Conservation (phyloP, 2,888 invertebrate species). For the Tetramorium bicarinatum region DNA sequence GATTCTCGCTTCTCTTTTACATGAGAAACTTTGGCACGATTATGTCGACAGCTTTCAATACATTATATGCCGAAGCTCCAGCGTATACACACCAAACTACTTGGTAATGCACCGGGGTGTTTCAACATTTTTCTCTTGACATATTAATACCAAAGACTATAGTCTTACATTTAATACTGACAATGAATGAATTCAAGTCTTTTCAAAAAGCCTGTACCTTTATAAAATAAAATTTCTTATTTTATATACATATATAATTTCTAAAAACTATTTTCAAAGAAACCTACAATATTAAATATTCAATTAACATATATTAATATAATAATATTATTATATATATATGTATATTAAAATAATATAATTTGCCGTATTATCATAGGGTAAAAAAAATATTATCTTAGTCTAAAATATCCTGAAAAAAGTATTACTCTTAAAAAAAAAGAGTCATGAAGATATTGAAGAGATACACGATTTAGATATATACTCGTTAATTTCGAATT, state of each 20-base stretch:
- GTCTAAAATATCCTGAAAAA: background rate
- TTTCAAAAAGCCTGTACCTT: background rate
- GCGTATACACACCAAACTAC: background rate
- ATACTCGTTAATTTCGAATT: background rate
- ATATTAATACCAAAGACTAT: background rate
- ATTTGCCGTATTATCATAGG: background rate
- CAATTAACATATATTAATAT: background rate
- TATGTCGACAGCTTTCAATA: conserved; percentile 42
- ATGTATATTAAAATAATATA: too few relatives aligned
- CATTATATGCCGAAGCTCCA: background rate
- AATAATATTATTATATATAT: too few relatives aligned
- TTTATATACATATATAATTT: background rate
- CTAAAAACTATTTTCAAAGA: background rate
- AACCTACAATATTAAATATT: background rate
- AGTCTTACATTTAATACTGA: conserved; percentile 27
- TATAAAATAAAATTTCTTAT: background rate
- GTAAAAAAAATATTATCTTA: background rate
- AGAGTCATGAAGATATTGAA: background rate
- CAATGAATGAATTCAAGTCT: background rate
- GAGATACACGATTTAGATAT: background rate
- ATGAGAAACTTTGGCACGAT: conserved; percentile 25
- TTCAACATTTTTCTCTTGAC: background rate
- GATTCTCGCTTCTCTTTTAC: background rate
- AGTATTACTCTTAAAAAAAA: background rate
- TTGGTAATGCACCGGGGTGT: background rate